Conservation (phyloP, 2,113 vertebrate species). For the Hiodon tergisus region DNA sequence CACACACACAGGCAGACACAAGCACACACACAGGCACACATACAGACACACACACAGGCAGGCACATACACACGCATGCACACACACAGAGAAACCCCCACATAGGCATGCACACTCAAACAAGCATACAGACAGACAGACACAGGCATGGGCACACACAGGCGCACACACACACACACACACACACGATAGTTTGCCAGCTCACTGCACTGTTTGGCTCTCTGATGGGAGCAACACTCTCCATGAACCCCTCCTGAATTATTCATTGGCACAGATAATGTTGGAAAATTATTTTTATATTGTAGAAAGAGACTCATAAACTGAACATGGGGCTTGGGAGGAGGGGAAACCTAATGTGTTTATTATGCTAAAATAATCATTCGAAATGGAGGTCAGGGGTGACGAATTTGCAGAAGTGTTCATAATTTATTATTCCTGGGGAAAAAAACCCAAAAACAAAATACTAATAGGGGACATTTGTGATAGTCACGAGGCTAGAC, state of each 20-base stretch:
- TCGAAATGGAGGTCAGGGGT: constrained; percentile 61
- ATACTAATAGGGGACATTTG: constrained; percentile 58
- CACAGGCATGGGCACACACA: neutral
- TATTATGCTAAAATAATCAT: constrained; percentile 70
- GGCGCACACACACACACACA: neutral
- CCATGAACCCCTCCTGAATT: constrained; percentile 58
- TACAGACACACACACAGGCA: neutral
- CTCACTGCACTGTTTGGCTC: constrained; percentile 41
- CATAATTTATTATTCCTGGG: constrained; percentile 49
- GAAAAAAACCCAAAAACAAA: neutral
- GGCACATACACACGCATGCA: neutral
- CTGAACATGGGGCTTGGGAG: constrained; percentile 49
- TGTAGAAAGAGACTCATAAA: constrained; percentile 64
- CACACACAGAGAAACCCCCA: neutral
- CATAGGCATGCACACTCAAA: neutral
- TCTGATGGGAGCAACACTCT: constrained; percentile 47
- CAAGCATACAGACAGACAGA: neutral
- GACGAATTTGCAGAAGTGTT: constrained; percentile 57
- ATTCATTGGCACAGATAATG: constrained; percentile 64
- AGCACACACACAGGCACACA: neutral
- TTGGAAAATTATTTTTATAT: constrained; percentile 68
- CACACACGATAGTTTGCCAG: constrained; percentile 34
- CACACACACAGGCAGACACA: neutral
- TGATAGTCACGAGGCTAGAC: constrained; percentile 56
- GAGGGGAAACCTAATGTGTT: constrained; percentile 62